Evolutionary conservation across 2,888 invertebrate species (phyloP).

Genomic region (Epinotia nisella): DNA sequence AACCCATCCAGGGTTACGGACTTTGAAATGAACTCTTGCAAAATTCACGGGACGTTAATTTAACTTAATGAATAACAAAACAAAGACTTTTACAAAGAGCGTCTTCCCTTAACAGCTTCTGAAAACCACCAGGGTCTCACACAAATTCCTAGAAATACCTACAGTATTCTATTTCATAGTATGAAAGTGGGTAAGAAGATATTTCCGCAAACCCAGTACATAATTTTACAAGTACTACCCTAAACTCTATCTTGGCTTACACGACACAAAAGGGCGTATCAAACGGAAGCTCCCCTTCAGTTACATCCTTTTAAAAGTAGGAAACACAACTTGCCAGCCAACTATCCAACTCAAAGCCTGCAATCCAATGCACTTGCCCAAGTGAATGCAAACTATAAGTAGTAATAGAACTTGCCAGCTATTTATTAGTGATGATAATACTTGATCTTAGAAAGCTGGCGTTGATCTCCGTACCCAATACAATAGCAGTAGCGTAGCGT

Average conservation of each 20-base stretch:
- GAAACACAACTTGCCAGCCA: constrained; percentile 17
- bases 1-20: too few species aligned
- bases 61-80: too few species aligned
- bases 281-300: neutral
- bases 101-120: too few species aligned
- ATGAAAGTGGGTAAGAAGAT: too few species aligned
- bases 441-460: neutral
- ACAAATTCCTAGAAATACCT: too few species aligned
- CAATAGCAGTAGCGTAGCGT: too few species aligned
- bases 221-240: neutral
- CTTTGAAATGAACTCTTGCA: too few species aligned
- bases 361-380: constrained; percentile 31
- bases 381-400: constrained; percentile 2
- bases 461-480: neutral
- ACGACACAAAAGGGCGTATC: neutral
- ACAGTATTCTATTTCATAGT: too few species aligned
- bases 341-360: constrained; percentile 31
- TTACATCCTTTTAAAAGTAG: neutral
- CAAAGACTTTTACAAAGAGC: too few species aligned
- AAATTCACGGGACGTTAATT: too few species aligned
- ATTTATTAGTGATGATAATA: constrained; percentile 16
- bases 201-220: too few species aligned
- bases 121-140: too few species aligned
- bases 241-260: constrained; percentile 1
- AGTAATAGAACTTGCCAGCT: constrained; percentile 4